Base-by-base conservation (phyloP, 2,113 vertebrate species). In the Polyodon spathula region DNA sequence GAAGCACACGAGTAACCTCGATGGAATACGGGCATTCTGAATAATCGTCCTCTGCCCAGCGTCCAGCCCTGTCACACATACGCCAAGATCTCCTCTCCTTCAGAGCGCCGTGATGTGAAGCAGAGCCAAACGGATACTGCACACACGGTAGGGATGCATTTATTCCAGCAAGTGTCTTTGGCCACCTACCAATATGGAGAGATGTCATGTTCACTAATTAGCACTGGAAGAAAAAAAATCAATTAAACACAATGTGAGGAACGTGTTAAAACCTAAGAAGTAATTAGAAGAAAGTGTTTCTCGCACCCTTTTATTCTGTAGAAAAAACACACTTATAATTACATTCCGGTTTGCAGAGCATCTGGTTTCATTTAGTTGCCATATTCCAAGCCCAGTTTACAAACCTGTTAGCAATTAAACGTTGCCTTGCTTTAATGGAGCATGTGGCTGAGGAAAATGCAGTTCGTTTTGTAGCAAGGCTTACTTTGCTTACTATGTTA, bases 41-140 rank as follows among this genome's bases (percentile, higher is more conserved):
- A 74, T 95, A 93, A 71, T 89, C 91, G 40, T 90, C 89, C 53
- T 93, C 89, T 7, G 81, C 86, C 93, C 93, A 96, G 0, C 66
- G 85, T 4, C 93, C 93, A 0, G 76, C 69, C 4, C 82, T 75
- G 71, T 92, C 85, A 62, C 93, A 96, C 57, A 81, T 85, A 6
- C 92, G 87, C 92, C 90, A 92, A 0, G 91, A 91, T 71, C 90
- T 92, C 57, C 86, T 85, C 66, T 88, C 84, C 15, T 67, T 79
- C 17, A 64, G 72, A 0, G 67, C 65, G n/a, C 65, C 62, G 62
- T 53, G 64, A 55, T 78, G 73, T 16, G 73, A 53, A 37, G 68
- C n/a, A 0, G 68, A 76, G 67, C 76, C 84, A 65, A 85, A 83
- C 7, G 86, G 72, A 53, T 86, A 76, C 3, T 81, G 81, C 5